phyloP scores from a whole-genome alignment of 2,113 vertebrate genomes.

The Onychostoma macrolepis region DNA sequence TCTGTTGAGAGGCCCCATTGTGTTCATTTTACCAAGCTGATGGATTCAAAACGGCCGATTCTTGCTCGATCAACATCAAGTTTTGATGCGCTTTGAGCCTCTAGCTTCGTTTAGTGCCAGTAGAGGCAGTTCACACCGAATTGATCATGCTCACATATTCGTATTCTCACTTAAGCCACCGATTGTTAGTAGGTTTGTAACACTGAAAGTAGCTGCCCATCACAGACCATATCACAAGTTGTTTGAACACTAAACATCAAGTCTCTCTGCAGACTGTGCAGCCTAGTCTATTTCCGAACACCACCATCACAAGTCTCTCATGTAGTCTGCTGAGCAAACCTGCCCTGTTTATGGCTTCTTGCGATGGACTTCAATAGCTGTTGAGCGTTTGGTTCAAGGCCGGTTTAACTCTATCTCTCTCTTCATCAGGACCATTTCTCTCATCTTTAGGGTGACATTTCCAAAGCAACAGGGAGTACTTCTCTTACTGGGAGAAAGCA shows the following conservation, averaged over 20 bases:
- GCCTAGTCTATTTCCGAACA: not conserved
- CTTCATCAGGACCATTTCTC: conserved; percentile 59
- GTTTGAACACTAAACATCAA: conserved; percentile 20
- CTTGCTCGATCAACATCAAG: not conserved
- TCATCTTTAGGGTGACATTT: conserved; percentile 52
- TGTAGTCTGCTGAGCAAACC: not conserved
- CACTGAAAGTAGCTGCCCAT: not conserved
- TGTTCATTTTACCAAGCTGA: not conserved
- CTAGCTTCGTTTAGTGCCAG: not conserved
- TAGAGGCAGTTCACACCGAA: not conserved
- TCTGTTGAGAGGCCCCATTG: not conserved
- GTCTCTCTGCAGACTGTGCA: not conserved
- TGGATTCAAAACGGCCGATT: not conserved
- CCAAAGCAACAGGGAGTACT: conserved; percentile 64
- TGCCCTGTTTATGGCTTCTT: not conserved
- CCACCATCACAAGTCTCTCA: conserved; percentile 27
- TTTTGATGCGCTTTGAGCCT: not conserved
- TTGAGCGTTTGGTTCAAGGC: not conserved
- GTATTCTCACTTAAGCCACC: not conserved
- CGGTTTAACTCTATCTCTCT: not conserved
- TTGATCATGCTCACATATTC: not conserved
- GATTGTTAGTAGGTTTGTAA: not conserved
- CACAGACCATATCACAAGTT: not conserved
- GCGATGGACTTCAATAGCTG: not conserved
- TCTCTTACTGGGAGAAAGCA: conserved; percentile 69